Evolutionary conservation across 2,113 vertebrate genomes (phyloP).

Genomic region (Colius striatus): DNA sequence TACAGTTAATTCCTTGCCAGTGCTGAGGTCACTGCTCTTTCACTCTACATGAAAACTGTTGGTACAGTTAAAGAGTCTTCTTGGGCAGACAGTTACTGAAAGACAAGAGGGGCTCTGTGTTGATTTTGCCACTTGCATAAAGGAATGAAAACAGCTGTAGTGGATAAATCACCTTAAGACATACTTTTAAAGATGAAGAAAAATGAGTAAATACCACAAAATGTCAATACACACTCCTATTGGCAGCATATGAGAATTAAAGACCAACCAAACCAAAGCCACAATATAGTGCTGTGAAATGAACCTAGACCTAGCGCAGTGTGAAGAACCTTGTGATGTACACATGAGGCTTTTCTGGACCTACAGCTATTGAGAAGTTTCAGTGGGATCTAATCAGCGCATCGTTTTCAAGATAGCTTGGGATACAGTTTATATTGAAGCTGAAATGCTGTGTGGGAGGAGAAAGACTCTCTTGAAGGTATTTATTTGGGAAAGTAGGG

Average conservation of each 20-base stretch:
- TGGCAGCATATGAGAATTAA: background rate
- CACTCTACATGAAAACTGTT: background rate
- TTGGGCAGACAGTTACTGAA: background rate
- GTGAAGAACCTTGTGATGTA: background rate
- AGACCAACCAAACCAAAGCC: background rate
- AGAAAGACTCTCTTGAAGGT: background rate
- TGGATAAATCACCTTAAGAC: background rate
- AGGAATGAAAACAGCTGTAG: background rate
- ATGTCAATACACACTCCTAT: background rate
- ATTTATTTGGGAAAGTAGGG: background rate
- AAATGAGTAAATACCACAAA: background rate
- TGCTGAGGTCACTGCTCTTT: slow-evolving; percentile 53
- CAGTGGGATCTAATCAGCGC: background rate
- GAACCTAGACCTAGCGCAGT: background rate
- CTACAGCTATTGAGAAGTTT: background rate
- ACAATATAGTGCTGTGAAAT: rapidly evolving
- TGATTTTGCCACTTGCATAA: background rate
- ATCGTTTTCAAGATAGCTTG: background rate
- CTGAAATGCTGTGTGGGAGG: background rate
- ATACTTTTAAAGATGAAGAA: background rate
- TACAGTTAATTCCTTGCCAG: slow-evolving; percentile 38
- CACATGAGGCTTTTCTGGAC: background rate
- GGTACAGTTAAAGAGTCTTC: background rate
- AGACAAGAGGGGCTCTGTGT: background rate
- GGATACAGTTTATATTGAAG: background rate